Percentiles rank a stretch among this genome's conserved stretches.
Conservation (phyloP, 1,140 invertebrate species). For the Zaprionus tsacasi region DNA sequence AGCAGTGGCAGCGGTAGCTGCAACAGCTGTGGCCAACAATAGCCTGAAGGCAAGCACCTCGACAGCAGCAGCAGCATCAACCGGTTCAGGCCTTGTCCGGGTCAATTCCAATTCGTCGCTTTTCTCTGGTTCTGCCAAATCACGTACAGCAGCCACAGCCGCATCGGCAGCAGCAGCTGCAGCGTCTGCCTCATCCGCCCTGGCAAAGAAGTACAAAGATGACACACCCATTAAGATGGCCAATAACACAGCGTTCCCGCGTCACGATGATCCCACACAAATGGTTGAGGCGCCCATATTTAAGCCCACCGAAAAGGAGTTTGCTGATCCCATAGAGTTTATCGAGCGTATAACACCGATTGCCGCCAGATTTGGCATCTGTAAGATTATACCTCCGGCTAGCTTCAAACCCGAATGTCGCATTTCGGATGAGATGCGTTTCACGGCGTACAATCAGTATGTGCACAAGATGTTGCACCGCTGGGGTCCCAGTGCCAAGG, state of each 20-base stretch:
- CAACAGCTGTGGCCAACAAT: constrained; percentile 36
- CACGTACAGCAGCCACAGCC: constrained; percentile 57
- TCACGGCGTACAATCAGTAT: constrained; percentile 96
- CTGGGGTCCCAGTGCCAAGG: constrained; percentile 95
- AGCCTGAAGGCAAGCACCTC: constrained; percentile 84
- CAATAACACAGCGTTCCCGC: constrained; percentile 86
- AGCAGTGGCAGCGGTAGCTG: neutral
- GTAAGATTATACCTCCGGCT: constrained; percentile 93
- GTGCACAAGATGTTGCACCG: constrained; percentile 94
- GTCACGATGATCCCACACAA: constrained; percentile 85
- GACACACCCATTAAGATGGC: constrained; percentile 84
- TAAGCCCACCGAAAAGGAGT: constrained; percentile 93
- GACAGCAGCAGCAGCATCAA: constrained; percentile 9
- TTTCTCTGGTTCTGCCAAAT: constrained; percentile 77
- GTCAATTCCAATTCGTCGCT: constrained; percentile 79
- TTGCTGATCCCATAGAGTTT: constrained; percentile 95
- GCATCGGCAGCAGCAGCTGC: constrained; percentile 38
- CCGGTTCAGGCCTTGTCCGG: constrained; percentile 55
- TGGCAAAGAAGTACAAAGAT: constrained; percentile 78
- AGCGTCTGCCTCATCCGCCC: constrained; percentile 34
- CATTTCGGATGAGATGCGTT: constrained; percentile 93
- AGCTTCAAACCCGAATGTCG: constrained; percentile 95
- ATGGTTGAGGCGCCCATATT: constrained; percentile 93
- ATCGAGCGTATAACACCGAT: constrained; percentile 92
- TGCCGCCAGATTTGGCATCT: constrained; percentile 94